phyloP scores from a whole-genome alignment of 2,797 vertebrate species.

The Myotis pilosus region DNA sequence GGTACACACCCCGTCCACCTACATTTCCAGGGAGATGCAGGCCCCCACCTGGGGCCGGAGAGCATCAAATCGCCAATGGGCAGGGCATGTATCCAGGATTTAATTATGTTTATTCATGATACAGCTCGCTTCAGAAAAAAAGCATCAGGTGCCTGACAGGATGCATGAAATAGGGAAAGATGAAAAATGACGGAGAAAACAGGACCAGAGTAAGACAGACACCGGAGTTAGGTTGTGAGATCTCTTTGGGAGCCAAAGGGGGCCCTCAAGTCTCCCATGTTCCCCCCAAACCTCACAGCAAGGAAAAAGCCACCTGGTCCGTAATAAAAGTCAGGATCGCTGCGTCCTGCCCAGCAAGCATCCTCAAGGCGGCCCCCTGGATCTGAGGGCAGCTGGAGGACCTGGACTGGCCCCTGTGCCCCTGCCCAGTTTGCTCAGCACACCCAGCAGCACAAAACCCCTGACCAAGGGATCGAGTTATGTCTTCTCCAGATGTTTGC shows the following conservation, averaged over 20 bases:
- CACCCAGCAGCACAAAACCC: not conserved
- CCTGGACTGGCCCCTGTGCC: not conserved
- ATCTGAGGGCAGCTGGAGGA: not conserved
- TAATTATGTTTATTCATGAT: not conserved
- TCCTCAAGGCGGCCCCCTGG: not conserved
- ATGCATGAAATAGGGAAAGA: not conserved
- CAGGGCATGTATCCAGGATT: not conserved
- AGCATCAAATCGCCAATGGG: not conserved
- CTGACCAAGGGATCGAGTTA: not conserved
- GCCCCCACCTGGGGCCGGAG: not conserved
- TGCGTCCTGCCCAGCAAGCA: not conserved
- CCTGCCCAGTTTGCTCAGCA: not conserved
- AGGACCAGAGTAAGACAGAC: not conserved
- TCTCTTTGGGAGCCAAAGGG: not conserved
- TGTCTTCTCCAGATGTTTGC: too few relatives aligned
- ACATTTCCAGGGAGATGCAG: not conserved
- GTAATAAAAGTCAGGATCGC: fast-evolving
- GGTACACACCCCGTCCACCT: not conserved
- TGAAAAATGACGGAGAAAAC: not conserved
- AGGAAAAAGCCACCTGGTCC: not conserved
- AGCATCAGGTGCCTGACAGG: not conserved
- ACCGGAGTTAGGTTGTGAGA: not conserved
- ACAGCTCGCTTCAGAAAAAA: not conserved
- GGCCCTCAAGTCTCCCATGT: not conserved
- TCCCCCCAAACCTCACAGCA: not conserved